Evolutionary conservation across 2,888 invertebrate species (phyloP), one percentile per base, ranked within the genome.

Genomic region (Aromia moschata): DNA sequence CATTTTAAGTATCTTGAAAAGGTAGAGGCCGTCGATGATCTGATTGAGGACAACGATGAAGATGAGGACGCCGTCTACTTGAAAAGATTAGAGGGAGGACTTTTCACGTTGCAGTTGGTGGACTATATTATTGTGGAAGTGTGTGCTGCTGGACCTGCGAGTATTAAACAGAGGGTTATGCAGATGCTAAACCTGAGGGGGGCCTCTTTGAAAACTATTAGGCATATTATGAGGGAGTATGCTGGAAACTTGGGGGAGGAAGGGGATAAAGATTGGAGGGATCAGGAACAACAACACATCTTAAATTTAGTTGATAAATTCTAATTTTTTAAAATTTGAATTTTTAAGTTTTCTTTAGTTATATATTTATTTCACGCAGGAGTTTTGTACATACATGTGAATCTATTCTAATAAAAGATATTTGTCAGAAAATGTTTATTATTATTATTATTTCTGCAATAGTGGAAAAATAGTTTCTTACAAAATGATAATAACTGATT

Each of bases 1-100:
- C 98, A 99, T 82, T 94, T 98, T 76, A 97, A 98, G 78, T 99
- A 98, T 81, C 85, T 95, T 79, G 95, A 95, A 72, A 95, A 95
- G 83, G 94, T 98, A 0, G 91, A 95, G 72, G 83, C 87, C 45
- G 87, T 93, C 1, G 96, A 96, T 79, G 87, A 87, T 14, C 86
- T 88, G 70, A 89, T 94, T 73, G 91, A 92, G 70, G 80, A 80
- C 25, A 78, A 79, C 45, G 76, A 81, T 62, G 81, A 77, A 70
- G 82, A 75, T 54, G 77, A 78, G 37, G 95, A 97, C 67, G 91
- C 89, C 58, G 90, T 91, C 72, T 98, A 98, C 79, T 83, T 98
- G 61, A 90, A 91, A 74, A 85, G 96, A 62, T 81, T 99, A 43
- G 96, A 98, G 60, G 93, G 74, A 7, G 99, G 99, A 0, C 84